Conservation (phyloP, 2,113 vertebrate species). For the Chaetura pelagica region DNA sequence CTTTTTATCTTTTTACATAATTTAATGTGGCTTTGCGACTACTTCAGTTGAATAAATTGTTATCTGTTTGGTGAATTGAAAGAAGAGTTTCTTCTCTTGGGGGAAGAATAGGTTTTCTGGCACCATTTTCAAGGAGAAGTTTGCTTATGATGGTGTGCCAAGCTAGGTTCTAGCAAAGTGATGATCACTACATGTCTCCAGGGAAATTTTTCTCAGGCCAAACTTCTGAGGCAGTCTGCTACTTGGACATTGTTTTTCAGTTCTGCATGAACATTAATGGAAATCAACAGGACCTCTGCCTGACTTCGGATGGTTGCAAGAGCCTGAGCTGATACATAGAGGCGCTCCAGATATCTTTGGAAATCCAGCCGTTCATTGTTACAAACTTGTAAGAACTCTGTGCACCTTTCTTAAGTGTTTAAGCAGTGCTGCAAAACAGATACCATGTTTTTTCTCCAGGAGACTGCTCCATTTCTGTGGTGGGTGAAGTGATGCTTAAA, state of each 20-base stretch:
- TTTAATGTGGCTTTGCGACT: not conserved
- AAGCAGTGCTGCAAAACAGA: not conserved
- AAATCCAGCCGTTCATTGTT: not conserved
- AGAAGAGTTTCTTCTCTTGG: not conserved
- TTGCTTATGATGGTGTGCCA: not conserved
- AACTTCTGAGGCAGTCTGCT: not conserved
- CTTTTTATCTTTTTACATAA: not conserved
- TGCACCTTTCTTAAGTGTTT: not conserved
- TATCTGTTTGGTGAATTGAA: not conserved
- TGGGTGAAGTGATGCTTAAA: slow-evolving; percentile 20
- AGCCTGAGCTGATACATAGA: not conserved
- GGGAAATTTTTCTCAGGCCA: not conserved
- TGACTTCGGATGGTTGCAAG: not conserved
- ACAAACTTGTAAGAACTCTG: not conserved
- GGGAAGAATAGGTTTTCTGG: not conserved
- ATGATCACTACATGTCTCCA: not conserved
- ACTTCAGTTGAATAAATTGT: not conserved
- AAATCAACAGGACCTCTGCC: not conserved
- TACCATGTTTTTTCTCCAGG: not conserved
- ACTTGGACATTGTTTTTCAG: not conserved
- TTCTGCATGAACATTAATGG: not conserved
- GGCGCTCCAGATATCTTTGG: not conserved
- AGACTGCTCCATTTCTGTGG: not conserved
- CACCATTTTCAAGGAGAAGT: not conserved
- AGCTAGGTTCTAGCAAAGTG: not conserved